Percentiles rank a stretch among this genome's conserved stretches.
phyloP scores from a whole-genome alignment of 2,113 vertebrate genomes.

The Myrmecophaga tridactyla region DNA sequence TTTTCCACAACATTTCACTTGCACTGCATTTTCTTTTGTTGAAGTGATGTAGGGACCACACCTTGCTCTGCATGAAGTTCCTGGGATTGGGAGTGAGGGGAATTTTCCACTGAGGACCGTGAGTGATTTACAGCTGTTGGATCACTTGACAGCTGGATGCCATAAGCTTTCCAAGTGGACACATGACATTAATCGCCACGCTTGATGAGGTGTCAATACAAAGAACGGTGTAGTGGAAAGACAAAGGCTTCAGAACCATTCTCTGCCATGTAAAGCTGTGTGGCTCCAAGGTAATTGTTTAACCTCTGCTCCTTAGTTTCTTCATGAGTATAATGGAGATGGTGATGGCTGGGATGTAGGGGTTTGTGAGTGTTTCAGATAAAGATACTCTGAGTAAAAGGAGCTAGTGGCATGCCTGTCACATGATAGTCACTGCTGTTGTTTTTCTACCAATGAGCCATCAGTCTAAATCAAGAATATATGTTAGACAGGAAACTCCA shows the following conservation, averaged over 20 bases:
- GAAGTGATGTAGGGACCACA: accelerated
- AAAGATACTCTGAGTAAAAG: background rate
- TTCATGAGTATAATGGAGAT: background rate
- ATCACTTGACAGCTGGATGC: background rate
- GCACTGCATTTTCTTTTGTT: background rate
- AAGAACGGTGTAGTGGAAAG: background rate
- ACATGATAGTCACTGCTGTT: background rate
- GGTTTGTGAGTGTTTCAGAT: background rate
- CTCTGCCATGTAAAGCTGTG: background rate
- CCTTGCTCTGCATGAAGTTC: background rate
- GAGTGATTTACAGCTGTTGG: background rate
- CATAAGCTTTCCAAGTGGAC: too few relatives aligned
- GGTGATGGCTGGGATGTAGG: background rate
- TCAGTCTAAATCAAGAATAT: background rate
- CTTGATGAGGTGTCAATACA: background rate
- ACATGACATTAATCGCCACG: too few relatives aligned
- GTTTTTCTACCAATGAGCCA: background rate
- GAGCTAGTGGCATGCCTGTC: background rate
- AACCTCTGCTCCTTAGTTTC: too few relatives aligned
- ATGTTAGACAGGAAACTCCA: background rate
- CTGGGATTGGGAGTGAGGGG: accelerated
- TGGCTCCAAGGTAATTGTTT: background rate
- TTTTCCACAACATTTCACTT: background rate
- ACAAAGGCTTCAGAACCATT: background rate
- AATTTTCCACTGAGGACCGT: accelerated